Conservation (phyloP, 2,888 invertebrate species). For the Scaptomyza tumidula region DNA sequence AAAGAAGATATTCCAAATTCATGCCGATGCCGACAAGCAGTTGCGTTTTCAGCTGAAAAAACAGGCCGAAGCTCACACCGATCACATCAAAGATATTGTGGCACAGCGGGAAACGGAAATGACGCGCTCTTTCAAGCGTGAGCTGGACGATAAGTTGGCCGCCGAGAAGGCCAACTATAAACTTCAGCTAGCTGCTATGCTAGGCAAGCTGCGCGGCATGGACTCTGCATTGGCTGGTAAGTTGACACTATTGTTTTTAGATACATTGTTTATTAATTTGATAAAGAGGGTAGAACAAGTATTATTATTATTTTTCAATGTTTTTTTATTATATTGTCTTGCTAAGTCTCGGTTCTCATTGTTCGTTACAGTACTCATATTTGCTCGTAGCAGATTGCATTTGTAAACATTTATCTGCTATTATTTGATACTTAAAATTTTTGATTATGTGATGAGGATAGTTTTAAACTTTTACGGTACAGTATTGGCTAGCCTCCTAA, state of each 20-base stretch:
- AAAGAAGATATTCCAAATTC: conserved; percentile 88
- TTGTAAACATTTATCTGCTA: background rate
- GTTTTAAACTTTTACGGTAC: background rate
- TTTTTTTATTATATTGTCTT: background rate
- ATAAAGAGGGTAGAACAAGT: background rate
- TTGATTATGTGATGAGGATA: background rate
- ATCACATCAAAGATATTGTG: conserved; percentile 91
- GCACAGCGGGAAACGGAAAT: conserved; percentile 85
- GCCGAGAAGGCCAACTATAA: conserved; percentile 89
- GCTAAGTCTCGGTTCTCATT: background rate
- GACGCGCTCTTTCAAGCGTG: conserved; percentile 85
- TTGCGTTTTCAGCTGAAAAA: conserved; percentile 91
- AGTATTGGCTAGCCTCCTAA: conserved; percentile 18
- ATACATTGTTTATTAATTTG: background rate
- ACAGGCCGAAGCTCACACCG: conserved; percentile 94
- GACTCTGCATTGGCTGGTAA: conserved; percentile 90
- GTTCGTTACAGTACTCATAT: background rate
- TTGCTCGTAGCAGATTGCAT: no score
- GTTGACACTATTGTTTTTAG: conserved; percentile 48
- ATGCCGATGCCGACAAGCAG: conserved; percentile 89
- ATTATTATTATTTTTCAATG: background rate
- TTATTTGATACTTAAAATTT: background rate
- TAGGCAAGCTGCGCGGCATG: conserved; percentile 91
- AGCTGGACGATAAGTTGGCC: conserved; percentile 88
- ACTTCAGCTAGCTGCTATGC: conserved; percentile 89